Evolutionary conservation across 2,888 invertebrate genomes (phyloP), one percentile per base, ranked within the genome.

Genomic region (Myopa tessellatipennis): DNA sequence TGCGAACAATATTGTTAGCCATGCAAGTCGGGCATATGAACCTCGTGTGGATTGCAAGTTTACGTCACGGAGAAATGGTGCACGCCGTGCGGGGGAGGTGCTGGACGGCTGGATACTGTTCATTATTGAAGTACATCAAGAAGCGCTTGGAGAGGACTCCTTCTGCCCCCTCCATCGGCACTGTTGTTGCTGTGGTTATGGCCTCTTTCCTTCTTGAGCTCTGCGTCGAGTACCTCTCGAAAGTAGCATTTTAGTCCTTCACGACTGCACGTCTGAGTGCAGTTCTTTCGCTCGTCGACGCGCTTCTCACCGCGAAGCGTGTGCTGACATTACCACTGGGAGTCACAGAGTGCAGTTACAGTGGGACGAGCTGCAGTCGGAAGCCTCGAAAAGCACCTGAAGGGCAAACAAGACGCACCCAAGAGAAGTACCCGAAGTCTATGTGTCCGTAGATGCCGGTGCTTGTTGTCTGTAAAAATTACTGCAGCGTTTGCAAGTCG

Each of bases 1-100:
- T 70, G 70, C 55, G 70, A 70, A 70, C 70, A 70, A 55, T 55
- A 70, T 70, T 70, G 70, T 70, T 70, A 70, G 55, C 16, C n/a
- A 6, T 55, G 16, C 55, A n/a, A 4, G 16, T n/a, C 55, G 0
- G 3, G 55, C 14, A 55, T 14, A 34, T 26, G 50, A 14, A n/a
- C 55, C 1, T n/a, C 55, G 55, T n/a, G n/a, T n/a, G n/a, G 14
- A 55, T 1, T n/a, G n/a, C 4, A 14, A n/a, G 16, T n/a, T 14
- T 12, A n/a, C 14, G 16, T 55, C 16, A n/a, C 5, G 55, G 16
- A 55, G 55, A n/a, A 55, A 52, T 55, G 70, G 12, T 55, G 55
- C 45, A 70, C 52, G 18, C 3, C 36, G 52, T 34, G 65, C 65
- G 65, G 34, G n/a, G 63, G 26, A 18, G 18, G 63, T 18, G 50